Conservation (phyloP, 64 coral and sea anemone genomes). For the Stylophora pistillata region DNA sequence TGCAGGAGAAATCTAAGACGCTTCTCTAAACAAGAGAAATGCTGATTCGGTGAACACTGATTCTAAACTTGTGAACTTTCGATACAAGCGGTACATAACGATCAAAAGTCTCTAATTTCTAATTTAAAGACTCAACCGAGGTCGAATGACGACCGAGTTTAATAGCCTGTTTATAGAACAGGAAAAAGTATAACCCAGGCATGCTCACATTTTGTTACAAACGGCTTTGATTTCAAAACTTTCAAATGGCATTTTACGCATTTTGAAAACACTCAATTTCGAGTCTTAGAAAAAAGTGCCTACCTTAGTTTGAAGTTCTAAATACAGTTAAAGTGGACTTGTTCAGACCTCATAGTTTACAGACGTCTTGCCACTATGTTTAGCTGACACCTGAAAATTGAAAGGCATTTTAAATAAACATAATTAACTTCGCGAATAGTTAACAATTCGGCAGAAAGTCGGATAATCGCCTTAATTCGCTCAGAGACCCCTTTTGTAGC, state of each 20-base stretch:
- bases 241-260: neutral
- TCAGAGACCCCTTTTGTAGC: neutral
- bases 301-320: neutral
- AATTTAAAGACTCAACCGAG: no score
- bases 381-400: no score
- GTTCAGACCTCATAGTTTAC: neutral
- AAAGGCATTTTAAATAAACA: no score
- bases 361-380: no score
- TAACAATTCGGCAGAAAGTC: neutral
- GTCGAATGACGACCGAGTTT: no score
- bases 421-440: neutral
- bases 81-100: neutral
- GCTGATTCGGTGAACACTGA: neutral
- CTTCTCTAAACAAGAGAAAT: neutral
- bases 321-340: neutral
- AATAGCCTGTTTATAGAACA: no score
- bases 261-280: neutral
- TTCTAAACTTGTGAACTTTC: neutral
- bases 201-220: no score
- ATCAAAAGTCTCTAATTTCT: no score
- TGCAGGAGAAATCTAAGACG: neutral
- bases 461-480: neutral
- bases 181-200: no score
- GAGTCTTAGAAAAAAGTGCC: neutral
- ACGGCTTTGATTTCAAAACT: no score